Base-by-base conservation (phyloP, 2,113 vertebrate species). In the Trichomycterus rosablanca region DNA sequence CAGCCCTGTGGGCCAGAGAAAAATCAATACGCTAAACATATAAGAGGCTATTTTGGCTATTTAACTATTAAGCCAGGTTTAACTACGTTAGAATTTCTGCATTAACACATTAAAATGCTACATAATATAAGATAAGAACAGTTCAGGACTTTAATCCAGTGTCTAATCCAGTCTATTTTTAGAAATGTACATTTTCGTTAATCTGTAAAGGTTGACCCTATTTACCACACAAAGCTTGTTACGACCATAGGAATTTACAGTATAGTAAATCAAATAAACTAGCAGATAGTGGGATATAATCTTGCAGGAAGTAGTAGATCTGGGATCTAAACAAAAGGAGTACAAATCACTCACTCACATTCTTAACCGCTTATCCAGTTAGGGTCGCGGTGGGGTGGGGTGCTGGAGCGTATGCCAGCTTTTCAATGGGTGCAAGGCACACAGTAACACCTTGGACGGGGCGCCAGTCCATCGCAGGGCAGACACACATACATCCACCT, bases 21-120 rank as follows among this genome's bases (percentile, higher is more conserved):
- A 43, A 60, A 64, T 60, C 40, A 7, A 55, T 43, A 55, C 12
- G 23, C 61, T 59, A 37, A 44, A 63, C 23, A 42, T 34, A 11
- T 9, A 24, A 55, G 19, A 7, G 39, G 35, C n/a, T 46, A 14
- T 39, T 53, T 45, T 52, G 10, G 6, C 35, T 55, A 30, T 22
- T 30, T 23, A 15, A 3, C n/a, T 8, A 6, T 11, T 35, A 6
- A 12, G 42, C 14, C 45, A 26, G 24, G 12, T 11, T 53, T 37
- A 46, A 35, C 2, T 23, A 14, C 37, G 14, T 59, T 20, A 6
- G 3, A 48, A 22, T 26, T 9, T 44, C 37, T 23, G 37, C 9
- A 52, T 34, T n/a, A 11, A 53, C 45, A 45, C 9, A 23, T 45
- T 52, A 32, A 67, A 16, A 53, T 61, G 57, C 30, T 19, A 46